A percentile compares a stretch with the other conserved stretches of the same genome.
These are phyloP conservation scores for Eulacestoma nigropectus DNA, from an alignment of 2,113 vertebrate genomes.

Conservation along the genomic window DNA sequence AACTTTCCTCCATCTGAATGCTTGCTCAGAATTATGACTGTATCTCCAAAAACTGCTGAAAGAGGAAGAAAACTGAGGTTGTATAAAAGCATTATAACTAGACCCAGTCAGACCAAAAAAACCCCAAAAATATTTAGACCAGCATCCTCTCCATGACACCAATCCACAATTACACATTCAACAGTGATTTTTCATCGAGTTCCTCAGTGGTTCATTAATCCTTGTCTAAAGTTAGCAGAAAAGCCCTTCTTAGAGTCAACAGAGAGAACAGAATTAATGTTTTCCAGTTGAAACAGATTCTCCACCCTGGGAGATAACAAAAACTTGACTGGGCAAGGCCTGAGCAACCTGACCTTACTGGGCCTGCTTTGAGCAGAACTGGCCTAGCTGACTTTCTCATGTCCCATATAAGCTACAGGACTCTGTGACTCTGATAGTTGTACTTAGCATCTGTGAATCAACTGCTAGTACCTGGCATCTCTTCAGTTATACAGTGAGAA, in stretches of 20 bases:
- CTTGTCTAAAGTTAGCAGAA: neutral
- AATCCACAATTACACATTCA: accelerated
- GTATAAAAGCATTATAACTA: neutral
- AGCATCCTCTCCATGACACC: neutral
- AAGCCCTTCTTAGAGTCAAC: neutral
- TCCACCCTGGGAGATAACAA: neutral
- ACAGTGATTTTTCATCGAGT: neutral
- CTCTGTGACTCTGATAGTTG: neutral
- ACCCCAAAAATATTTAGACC: neutral
- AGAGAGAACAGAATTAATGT: neutral
- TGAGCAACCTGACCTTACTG: neutral
- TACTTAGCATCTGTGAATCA: neutral
- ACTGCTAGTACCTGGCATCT: neutral
- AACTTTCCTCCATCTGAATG: neutral
- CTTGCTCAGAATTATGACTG: neutral
- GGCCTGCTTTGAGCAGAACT: neutral
- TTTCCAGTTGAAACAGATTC: neutral
- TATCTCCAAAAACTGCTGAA: neutral
- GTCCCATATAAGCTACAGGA: neutral
- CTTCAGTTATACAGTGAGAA: neutral
- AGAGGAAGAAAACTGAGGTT: neutral
- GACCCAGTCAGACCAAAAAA: neutral
- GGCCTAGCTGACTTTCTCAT: neutral
- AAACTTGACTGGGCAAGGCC: neutral
- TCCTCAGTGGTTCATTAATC: neutral